Conservation (phyloP, 2,888 invertebrate species). For the Willowsia nigromaculata region DNA sequence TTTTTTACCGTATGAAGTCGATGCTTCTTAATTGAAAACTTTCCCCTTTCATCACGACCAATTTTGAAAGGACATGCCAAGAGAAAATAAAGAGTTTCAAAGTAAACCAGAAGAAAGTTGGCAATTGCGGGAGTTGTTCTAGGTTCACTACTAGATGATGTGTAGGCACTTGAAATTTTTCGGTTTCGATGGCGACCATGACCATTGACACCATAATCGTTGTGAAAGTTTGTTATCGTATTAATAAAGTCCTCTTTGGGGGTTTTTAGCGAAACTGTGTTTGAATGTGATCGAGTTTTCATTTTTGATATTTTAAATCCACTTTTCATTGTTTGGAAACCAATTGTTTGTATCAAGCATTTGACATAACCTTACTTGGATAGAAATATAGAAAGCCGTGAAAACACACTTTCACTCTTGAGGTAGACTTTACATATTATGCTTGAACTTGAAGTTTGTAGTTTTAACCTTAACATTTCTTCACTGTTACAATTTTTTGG, state of each 20-base stretch:
- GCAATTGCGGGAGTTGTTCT: neutral
- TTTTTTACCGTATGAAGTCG: constrained; percentile 27
- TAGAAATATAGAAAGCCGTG: too few relatives aligned
- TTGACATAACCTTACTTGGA: too few relatives aligned
- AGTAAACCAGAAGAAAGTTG: neutral
- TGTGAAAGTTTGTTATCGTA: neutral
- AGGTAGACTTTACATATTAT: too few relatives aligned
- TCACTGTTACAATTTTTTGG: too few relatives aligned
- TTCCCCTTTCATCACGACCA: neutral
- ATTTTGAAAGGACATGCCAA: constrained; percentile 11
- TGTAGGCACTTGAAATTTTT: neutral
- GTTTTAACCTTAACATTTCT: too few relatives aligned
- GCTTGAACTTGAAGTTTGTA: too few relatives aligned
- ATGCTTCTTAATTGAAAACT: neutral
- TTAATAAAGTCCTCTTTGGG: neutral
- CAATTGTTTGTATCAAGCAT: too few relatives aligned
- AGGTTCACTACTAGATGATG: neutral
- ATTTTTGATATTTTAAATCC: neutral
- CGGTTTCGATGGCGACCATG: neutral
- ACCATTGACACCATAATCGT: neutral
- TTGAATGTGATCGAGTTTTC: neutral
- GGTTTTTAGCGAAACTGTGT: neutral
- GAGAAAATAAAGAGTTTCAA: neutral
- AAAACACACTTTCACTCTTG: too few relatives aligned
- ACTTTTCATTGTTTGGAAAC: too few relatives aligned